Percentiles rank a stretch among this genome's conserved stretches.
phyloP scores from a whole-genome alignment of 1,140 invertebrate genomes.

The Halictus rubicundus region DNA sequence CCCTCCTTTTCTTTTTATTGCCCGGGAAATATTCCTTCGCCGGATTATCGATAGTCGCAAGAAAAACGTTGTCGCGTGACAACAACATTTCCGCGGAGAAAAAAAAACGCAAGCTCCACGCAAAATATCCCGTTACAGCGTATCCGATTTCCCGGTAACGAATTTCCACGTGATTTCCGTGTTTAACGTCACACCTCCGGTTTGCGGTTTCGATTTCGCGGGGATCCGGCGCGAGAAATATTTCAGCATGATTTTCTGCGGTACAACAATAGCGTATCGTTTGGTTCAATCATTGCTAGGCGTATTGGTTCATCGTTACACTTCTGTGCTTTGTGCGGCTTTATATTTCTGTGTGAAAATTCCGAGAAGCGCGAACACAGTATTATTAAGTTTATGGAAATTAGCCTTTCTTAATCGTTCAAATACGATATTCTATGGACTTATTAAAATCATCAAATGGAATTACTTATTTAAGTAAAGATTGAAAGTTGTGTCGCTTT shows the following conservation, averaged over 20 bases:
- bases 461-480: no score
- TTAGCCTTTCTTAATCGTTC: no score
- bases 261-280: no score
- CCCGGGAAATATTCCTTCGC: neutral
- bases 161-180: neutral
- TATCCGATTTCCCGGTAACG: neutral
- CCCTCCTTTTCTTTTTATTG: neutral
- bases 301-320: no score
- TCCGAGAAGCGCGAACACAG: no score
- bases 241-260: neutral
- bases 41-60: neutral
- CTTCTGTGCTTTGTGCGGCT: no score
- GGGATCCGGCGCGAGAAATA: neutral
- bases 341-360: no score
- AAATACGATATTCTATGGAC: no score
- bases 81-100: neutral
- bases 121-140: constrained; percentile 6
- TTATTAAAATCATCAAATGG: no score
- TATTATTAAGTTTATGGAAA: no score
- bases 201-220: neutral
- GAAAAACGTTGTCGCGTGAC: neutral
- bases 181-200: neutral
- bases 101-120: neutral
- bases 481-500: no score
- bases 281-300: no score